Evolutionary conservation across 2,113 vertebrate genomes (phyloP), one percentile per base, ranked within the genome.

Genomic region (Crotophaga sulcirostris): DNA sequence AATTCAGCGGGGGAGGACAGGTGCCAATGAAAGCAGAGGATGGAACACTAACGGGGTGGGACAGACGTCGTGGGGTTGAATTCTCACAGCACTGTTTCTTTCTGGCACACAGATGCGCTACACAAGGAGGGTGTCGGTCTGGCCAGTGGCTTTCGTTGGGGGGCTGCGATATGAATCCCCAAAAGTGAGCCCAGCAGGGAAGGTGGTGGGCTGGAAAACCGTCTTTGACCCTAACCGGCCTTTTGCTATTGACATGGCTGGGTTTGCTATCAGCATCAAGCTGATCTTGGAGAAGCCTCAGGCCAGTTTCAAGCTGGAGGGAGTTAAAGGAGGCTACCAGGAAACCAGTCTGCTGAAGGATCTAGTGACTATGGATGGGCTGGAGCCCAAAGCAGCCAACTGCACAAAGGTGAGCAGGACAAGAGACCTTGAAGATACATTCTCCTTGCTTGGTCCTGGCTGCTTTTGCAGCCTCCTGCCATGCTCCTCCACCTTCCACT

Each of bases 191-290:
- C 95, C 95, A 77, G 81, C 97, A 47, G 99, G 98, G 40, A 98
- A 98, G 91, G 99, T 99, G 70, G 98, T 98, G 5, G 99, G 98
- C 91, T 99, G 99, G 99, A 98, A 98, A 96, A 98, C 98, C 1
- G 98, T 98, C 55, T 99, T 99, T 45, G 98, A 98, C 94, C 99
- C 98, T 2, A 98, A 98, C 75, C 98, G 99, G 20, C 98, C 99
- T 63, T 99, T 99, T 75, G 98, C 98, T 84, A 98, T 99, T 40
- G 98, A 99, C 97, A 99, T 99, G 98, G 98, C 99, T 4, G 99
- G 99, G 26, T 99, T 99, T 87, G 98, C 99, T 6, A 97, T 99
- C 58, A 99, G 98, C 94, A 96, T 99, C 93, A 98, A 94, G 56
- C 95, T 99, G 82, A 98, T 99, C 87, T 95, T 99, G 84, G 97